A percentile compares a stretch with the other conserved stretches of the same genome.
Conservation (phyloP, 92 coral and sea anemone genomes). For the Pocillopora meandrina region DNA sequence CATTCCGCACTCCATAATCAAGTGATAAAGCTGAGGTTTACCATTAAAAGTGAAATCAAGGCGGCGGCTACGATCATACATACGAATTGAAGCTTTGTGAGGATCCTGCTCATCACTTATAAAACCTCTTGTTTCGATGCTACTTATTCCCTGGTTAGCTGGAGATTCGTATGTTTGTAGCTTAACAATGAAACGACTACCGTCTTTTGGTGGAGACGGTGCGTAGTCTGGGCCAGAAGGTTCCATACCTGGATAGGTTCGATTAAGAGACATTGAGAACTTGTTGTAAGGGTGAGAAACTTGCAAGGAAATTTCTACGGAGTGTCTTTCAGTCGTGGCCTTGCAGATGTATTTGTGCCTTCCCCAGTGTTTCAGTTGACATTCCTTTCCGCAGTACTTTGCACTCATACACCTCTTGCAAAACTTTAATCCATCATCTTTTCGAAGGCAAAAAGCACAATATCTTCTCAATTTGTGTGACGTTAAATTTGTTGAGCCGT, state of each 20-base stretch:
- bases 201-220: slow-evolving; percentile 24
- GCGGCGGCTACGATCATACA: slow-evolving; percentile 21
- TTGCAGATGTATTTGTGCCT: slow-evolving; percentile 37
- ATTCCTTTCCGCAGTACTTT: slow-evolving; percentile 25
- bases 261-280: background rate
- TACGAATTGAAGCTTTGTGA: background rate
- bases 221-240: slow-evolving; percentile 32
- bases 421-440: background rate
- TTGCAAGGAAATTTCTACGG: slow-evolving; percentile 1
- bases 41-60: background rate
- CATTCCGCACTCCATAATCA: slow-evolving; percentile 25
- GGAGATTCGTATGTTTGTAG: slow-evolving; percentile 20
- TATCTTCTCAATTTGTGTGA: background rate
- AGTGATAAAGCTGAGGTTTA: slow-evolving; percentile 21
- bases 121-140: slow-evolving; percentile 4
- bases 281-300: background rate
- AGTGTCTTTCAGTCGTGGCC: slow-evolving; percentile 10
- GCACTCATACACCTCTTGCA: slow-evolving; percentile 14
- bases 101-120: slow-evolving; percentile 13
- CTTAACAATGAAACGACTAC: slow-evolving; percentile 47
- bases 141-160: background rate
- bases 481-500: background rate
- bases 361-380: slow-evolving; percentile 31
- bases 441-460: slow-evolving; percentile 17
- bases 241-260: slow-evolving; percentile 15